phyloP scores from a whole-genome alignment of 2,888 invertebrate genomes.

The Ditula angustiorana region DNA sequence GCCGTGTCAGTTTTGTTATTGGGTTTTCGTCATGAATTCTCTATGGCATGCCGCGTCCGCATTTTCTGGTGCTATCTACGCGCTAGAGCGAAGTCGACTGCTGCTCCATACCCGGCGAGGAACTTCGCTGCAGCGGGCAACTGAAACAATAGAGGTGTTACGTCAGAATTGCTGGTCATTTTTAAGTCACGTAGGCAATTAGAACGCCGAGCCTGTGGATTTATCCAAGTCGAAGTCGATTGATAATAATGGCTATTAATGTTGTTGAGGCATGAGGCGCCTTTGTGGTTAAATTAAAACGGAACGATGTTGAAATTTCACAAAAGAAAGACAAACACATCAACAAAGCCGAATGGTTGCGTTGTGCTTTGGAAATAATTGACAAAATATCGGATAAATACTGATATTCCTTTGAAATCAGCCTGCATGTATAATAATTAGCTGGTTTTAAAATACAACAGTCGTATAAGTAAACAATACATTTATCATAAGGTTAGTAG shows the following conservation, averaged over 20 bases:
- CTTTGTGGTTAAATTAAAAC: no score
- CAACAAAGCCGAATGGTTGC: no score
- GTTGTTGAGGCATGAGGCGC: background rate
- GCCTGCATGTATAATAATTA: no score
- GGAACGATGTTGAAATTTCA: no score
- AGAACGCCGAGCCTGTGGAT: conserved; percentile 25
- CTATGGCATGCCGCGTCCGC: conserved; percentile 32
- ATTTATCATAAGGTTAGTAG: conserved; percentile 28
- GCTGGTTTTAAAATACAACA: no score
- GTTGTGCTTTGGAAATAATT: no score
- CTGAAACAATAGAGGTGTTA: conserved; percentile 73
- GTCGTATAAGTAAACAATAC: conserved; percentile 3
- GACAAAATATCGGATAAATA: no score
- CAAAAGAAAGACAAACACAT: no score
- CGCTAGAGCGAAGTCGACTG: conserved; percentile 63
- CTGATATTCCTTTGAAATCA: no score
- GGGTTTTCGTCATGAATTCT: conserved; percentile 45
- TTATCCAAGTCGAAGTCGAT: conserved; percentile 12
- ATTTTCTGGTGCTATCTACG: conserved; percentile 19
- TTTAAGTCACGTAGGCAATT: conserved; percentile 53
- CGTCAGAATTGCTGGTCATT: conserved; percentile 54
- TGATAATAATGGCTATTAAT: background rate
- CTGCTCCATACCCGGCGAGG: conserved; percentile 77
- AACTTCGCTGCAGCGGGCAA: conserved; percentile 73
- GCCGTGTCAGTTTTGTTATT: conserved; percentile 44